Evolutionary conservation across 2,888 invertebrate species (phyloP), one percentile per base, ranked within the genome.

Genomic region (Amiota minor): DNA sequence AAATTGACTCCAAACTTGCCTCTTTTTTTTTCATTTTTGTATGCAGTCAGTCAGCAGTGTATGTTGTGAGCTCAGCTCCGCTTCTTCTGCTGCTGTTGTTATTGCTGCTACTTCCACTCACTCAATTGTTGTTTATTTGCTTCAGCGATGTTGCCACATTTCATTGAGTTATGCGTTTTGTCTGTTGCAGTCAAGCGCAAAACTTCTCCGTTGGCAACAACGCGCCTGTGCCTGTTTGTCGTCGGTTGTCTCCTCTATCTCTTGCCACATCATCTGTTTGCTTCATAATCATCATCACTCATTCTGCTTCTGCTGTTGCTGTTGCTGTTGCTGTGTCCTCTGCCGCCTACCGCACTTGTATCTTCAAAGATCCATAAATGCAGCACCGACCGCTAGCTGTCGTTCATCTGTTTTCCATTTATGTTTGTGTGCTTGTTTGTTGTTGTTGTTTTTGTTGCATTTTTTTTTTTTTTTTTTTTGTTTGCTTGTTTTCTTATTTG

Each of bases 131-230:
- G 20, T 35, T 35, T 35, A 35, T 35, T 35, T 35, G 35, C 35
- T 35, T 35, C 35, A 35, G 77, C 72, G 47, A 20, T 76, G 82
- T 83, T 83, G 82, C 81, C 82, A 72, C 64, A 81, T 84, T 83
- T 84, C 82, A 82, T 76, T 20, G n/a, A 47, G 11, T 47, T 49
- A 47, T 18, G 59, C 72, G 77, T 74, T 81, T 61, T 74, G 76
- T 72, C 49, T 71, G 80, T 64, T 62, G 73, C 78, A 75, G 77
- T 76, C 11, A 78, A 78, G 76, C 78, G 81, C 76, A 78, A 81
- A 73, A 75, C 75, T 75, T 77, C 75, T 67, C 71, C 74, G 74
- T 75, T 75, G 82, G 80, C 82, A 83, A 83, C 83, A 65, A 16
- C 47, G 65, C 65, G 23, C 10, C 23, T 47, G 20, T 71, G 12